Evolutionary conservation across 2,113 vertebrate species (phyloP).

Genomic region (Herpetotheres cachinnans): DNA sequence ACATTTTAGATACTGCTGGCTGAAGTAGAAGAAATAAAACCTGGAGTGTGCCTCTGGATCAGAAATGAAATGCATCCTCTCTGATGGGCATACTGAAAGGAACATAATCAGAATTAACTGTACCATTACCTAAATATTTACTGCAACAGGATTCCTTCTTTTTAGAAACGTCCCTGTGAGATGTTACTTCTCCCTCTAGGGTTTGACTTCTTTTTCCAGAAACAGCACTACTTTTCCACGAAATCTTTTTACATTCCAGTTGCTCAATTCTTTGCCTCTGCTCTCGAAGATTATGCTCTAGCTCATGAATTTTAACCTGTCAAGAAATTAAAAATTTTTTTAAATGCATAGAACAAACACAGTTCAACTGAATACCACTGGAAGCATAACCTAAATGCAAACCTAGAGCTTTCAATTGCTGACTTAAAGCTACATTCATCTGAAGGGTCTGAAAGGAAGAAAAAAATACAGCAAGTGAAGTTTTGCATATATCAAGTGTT

Average conservation of each 20-base stretch:
- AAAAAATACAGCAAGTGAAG: neutral
- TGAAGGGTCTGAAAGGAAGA: neutral
- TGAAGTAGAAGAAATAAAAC: neutral
- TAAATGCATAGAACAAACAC: neutral
- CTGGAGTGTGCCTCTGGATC: neutral
- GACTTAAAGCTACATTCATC: neutral
- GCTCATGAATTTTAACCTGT: constrained; percentile 57
- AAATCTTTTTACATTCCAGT: constrained; percentile 41
- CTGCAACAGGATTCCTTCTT: constrained; percentile 30
- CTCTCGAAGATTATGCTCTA: constrained; percentile 55
- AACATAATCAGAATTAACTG: neutral
- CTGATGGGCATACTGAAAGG: neutral
- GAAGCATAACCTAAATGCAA: neutral
- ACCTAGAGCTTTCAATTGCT: neutral
- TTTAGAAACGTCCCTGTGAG: neutral
- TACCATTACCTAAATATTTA: constrained; percentile 57
- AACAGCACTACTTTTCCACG: neutral
- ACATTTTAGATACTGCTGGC: neutral
- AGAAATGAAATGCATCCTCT: neutral
- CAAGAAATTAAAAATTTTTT: neutral
- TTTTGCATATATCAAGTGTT: neutral
- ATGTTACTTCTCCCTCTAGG: neutral
- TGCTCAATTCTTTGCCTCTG: constrained; percentile 52
- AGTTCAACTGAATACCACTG: neutral
- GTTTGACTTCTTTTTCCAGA: constrained; percentile 1